Base-by-base conservation (phyloP, 2,888 invertebrate genomes). In the Geophilus truncorum region DNA sequence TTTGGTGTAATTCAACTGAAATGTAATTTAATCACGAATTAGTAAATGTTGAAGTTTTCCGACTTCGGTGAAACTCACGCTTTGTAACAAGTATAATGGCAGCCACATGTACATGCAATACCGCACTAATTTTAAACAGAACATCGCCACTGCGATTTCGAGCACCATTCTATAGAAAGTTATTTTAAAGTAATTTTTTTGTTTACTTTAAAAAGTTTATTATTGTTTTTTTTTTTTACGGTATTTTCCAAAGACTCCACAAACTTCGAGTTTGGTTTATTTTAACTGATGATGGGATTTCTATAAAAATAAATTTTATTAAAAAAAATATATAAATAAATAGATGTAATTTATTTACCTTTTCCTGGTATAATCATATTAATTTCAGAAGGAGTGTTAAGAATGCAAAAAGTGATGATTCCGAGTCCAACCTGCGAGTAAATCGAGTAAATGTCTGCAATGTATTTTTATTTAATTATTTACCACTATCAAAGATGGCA, bases 21-120 rank as follows among this genome's bases (percentile, higher is more conserved):
- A 77, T 4, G 21, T 34, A 77, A 77, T n/a, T n/a, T n/a, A n/a
- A n/a, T n/a, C n/a, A n/a, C n/a, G n/a, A n/a, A n/a, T n/a, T n/a
- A n/a, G n/a, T n/a, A n/a, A n/a, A n/a, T n/a, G n/a, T n/a, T n/a
- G n/a, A n/a, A n/a, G n/a, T n/a, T n/a, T n/a, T n/a, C n/a, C n/a
- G n/a, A n/a, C n/a, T n/a, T n/a, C n/a, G n/a, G n/a, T 15, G 10
- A 32, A n/a, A 83, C 84, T 84, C 83, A 86, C 86, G 81, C 85
- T 84, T 70, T 86, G 84, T 77, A 86, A 84, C 7, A 89, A 84
- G 83, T 87, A 88, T 85, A 89, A 85, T 2, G 88, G 89, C 30
- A 88, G 84, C 88, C 89, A 89, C 85, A 88, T 87, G 84, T 88
- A 88, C 86, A 89, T 87, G 82, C 87, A 86, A 83, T 89, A 89